Evolutionary conservation across 2,888 invertebrate species (phyloP).

Genomic region (Noctua janthina): DNA sequence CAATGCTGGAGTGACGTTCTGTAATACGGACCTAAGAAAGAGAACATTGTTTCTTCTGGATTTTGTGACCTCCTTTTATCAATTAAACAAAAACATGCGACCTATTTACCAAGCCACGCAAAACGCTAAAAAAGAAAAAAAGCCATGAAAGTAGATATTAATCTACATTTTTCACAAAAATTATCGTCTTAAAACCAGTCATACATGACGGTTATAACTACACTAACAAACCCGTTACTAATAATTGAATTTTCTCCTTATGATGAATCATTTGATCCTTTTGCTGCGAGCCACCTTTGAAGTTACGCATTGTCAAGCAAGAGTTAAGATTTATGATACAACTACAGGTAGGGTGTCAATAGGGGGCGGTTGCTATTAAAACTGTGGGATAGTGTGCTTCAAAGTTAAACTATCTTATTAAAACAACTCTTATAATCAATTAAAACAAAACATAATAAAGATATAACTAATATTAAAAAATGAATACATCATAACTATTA

Average conservation of each 20-base stretch:
- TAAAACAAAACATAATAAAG: not conserved
- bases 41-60: not conserved
- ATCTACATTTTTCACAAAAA: not conserved
- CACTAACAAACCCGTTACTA: not conserved
- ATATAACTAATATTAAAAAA: not conserved
- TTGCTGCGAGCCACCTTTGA: not conserved
- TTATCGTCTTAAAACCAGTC: not conserved
- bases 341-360: not conserved
- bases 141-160: not conserved
- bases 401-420: not conserved
- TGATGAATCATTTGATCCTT: not conserved
- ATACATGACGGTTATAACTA: not conserved
- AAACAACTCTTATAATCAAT: not conserved
- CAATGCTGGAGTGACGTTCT: not conserved
- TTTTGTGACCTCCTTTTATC: not conserved
- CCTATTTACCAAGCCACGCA: not conserved
- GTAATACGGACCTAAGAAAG: not conserved
- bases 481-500: not conserved
- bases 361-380: constrained; percentile 18
- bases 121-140: not conserved
- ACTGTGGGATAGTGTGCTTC: not conserved
- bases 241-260: not conserved
- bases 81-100: not conserved
- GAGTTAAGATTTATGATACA: not conserved
- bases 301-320: constrained; percentile 6